Evolutionary conservation across 2,888 invertebrate species (phyloP).

Genomic region (Mesopsocus fuscifrons): DNA sequence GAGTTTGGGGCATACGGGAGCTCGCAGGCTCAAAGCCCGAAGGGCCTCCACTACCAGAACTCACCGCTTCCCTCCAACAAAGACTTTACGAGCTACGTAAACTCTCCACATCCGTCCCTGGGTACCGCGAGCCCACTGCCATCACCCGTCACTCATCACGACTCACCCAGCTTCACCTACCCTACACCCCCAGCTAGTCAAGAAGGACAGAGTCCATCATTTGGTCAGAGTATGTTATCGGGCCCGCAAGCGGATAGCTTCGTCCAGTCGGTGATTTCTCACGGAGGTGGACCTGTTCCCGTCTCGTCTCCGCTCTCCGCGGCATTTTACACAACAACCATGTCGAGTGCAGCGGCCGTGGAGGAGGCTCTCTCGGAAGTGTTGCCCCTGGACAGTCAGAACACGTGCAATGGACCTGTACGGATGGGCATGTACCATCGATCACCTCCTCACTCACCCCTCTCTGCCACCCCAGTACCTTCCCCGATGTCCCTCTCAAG

Average conservation of each 20-base stretch:
- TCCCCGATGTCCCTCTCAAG: conserved; percentile 34
- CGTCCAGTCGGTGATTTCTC: conserved; percentile 21
- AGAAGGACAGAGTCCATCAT: conserved; percentile 49
- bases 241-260: conserved; percentile 26
- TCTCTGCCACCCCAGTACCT: conserved; percentile 35
- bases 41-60: conserved; percentile 25
- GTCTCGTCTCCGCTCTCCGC: conserved; percentile 66
- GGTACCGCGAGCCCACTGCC: conserved; percentile 39
- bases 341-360: conserved; percentile 72
- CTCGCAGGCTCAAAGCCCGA: conserved; percentile 16
- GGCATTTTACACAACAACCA: conserved; percentile 64
- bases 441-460: conserved; percentile 28
- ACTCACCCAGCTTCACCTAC: conserved; percentile 60
- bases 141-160: conserved; percentile 38
- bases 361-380: conserved; percentile 74
- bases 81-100: conserved; percentile 23
- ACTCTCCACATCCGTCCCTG: conserved; percentile 27
- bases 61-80: conserved; percentile 23
- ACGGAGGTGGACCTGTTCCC: conserved; percentile 24
- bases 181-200: conserved; percentile 80
- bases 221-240: conserved; percentile 24
- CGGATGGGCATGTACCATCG: conserved; percentile 24
- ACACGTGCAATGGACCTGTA: conserved; percentile 12
- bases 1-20: conserved; percentile 67
- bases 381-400: conserved; percentile 30